Evolutionary conservation across 92 coral and sea anemone species (phyloP).

Genomic region (Scolanthus callimorphus): DNA sequence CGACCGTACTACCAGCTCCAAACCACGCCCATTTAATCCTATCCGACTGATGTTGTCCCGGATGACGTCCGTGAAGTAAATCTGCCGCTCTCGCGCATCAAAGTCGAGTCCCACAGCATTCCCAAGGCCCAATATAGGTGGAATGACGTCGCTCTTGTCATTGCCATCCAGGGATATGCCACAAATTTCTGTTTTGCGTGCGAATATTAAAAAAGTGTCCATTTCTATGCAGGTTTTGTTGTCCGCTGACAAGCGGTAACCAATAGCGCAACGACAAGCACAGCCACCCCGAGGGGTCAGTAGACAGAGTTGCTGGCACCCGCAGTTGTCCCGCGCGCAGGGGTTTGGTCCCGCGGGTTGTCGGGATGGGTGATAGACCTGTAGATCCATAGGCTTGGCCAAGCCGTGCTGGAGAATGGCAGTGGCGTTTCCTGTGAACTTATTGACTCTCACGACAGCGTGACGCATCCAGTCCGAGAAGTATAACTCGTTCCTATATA

Average conservation of each 20-base stretch:
- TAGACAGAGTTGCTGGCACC: slow-evolving; percentile 74
- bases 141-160: slow-evolving; percentile 49
- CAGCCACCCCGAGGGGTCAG: slow-evolving; percentile 56
- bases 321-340: slow-evolving; percentile 57
- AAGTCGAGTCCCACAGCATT: slow-evolving; percentile 82
- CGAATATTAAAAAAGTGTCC: slow-evolving; percentile 63
- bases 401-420: slow-evolving; percentile 26
- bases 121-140: slow-evolving; percentile 66
- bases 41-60: slow-evolving; percentile 73
- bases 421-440: slow-evolving; percentile 60
- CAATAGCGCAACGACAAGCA: slow-evolving; percentile 71
- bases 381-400: slow-evolving; percentile 81
- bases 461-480: slow-evolving; percentile 86
- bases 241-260: slow-evolving; percentile 49
- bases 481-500: slow-evolving; percentile 60
- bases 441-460: slow-evolving; percentile 69
- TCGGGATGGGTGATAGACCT: slow-evolving; percentile 72
- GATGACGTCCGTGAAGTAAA: slow-evolving; percentile 69
- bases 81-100: slow-evolving; percentile 58
- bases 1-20: slow-evolving; percentile 48
- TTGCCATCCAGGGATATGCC: slow-evolving; percentile 62
- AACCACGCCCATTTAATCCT: slow-evolving; percentile 42
- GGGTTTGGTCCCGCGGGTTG: slow-evolving; percentile 72
- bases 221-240: slow-evolving; percentile 46
- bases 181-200: slow-evolving; percentile 63